phyloP scores from a whole-genome alignment of 2,888 invertebrate genomes.

The Chloroclystis v-ata region DNA sequence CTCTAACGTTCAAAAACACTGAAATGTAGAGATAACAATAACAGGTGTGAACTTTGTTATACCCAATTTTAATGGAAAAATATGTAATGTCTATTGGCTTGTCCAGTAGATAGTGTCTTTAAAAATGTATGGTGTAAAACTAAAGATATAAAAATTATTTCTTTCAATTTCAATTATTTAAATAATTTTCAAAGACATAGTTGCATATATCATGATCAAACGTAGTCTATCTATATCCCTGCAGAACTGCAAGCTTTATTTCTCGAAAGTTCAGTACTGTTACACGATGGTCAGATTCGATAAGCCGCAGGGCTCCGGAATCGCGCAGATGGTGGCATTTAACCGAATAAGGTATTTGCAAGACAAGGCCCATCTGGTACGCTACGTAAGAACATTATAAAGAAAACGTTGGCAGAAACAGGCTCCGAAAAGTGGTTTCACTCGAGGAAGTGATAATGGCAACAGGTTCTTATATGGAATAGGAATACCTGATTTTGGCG shows the following conservation, averaged over 20 bases:
- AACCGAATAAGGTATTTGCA: slow-evolving; percentile 6
- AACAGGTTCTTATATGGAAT: not conserved
- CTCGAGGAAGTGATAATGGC: not conserved
- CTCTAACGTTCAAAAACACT: too few relatives aligned
- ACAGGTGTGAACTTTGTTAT: too few relatives aligned
- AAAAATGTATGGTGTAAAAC: too few relatives aligned
- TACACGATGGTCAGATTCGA: slow-evolving; percentile 17
- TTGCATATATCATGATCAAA: too few relatives aligned
- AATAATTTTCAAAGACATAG: too few relatives aligned
- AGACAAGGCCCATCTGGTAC: slow-evolving; percentile 7
- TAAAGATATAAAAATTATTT: too few relatives aligned
- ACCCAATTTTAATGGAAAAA: too few relatives aligned
- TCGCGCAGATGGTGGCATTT: slow-evolving; percentile 7
- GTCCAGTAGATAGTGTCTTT: too few relatives aligned
- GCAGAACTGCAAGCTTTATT: not conserved
- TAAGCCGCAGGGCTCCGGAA: slow-evolving; percentile 5
- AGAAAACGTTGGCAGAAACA: not conserved
- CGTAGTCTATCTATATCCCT: too few relatives aligned
- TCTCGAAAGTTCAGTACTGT: slow-evolving; percentile 15
- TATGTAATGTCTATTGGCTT: too few relatives aligned
- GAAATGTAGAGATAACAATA: too few relatives aligned
- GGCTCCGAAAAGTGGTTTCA: not conserved
- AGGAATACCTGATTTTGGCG: not conserved
- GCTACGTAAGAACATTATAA: not conserved
- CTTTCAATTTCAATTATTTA: too few relatives aligned